phyloP scores from a whole-genome alignment of 2,113 vertebrate species.

The Tachysurus fulvidraco region DNA sequence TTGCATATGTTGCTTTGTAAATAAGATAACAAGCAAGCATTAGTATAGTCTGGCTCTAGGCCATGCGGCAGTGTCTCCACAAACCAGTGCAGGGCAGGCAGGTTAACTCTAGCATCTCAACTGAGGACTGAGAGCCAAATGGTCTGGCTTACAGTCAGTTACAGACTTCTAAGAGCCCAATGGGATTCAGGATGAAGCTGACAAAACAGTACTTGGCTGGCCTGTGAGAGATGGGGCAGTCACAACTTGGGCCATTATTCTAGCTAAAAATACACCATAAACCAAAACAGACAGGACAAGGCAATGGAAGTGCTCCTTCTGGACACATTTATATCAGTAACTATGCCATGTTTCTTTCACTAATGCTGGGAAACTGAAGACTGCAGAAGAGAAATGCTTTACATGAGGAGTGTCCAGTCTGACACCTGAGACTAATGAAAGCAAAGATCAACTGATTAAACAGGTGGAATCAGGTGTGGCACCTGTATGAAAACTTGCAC shows the following conservation, averaged over 20 bases:
- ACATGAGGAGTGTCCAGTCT: too few species aligned
- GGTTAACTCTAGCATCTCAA: not conserved
- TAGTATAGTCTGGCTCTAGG: not conserved
- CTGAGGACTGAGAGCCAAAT: constrained; percentile 21
- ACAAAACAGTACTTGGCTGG: constrained; percentile 23
- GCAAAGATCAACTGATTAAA: too few species aligned
- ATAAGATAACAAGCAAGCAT: not conserved
- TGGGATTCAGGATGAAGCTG: constrained; percentile 14
- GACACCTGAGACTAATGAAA: too few species aligned
- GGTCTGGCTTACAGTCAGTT: constrained; percentile 16
- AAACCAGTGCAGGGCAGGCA: not conserved
- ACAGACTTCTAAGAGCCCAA: constrained; percentile 11
- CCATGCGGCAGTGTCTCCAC: not conserved
- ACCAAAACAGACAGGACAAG: not conserved
- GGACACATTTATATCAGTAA: constrained; percentile 10
- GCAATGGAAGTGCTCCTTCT: constrained; percentile 5
- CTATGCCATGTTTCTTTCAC: not conserved
- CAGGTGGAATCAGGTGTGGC: too few species aligned
- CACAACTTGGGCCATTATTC: constrained; percentile 10
- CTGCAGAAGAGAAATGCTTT: not conserved
- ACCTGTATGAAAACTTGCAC: too few species aligned
- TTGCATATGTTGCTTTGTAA: constrained; percentile 25
- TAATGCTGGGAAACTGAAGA: not conserved
- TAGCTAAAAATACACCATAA: constrained; percentile 33
- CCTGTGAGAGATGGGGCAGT: constrained; percentile 16